phyloP scores from a whole-genome alignment of 92 coral and sea anemone species.

The Actinostola sp. region DNA sequence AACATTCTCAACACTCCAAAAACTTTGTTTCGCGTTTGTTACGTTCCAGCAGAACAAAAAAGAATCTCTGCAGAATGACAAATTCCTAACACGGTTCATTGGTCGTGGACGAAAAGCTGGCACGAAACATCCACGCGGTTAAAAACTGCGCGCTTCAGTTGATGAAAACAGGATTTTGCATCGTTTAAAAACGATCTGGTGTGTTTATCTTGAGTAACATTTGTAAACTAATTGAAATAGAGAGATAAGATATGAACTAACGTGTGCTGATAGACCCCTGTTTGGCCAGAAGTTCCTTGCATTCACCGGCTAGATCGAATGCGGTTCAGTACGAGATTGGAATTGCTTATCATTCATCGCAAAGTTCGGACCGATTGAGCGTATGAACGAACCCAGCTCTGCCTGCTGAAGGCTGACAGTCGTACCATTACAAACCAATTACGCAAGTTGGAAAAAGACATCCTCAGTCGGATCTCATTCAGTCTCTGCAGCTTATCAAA shows the following conservation, averaged over 20 bases:
- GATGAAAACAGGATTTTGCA: neutral
- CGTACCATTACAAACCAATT: no score
- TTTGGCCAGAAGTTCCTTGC: neutral
- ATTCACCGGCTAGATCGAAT: no score
- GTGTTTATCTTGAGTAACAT: conserved; percentile 16
- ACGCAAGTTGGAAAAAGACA: no score
- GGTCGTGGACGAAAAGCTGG: no score
- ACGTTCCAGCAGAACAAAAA: no score
- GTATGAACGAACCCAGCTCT: neutral
- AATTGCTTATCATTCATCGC: conserved; percentile 11
- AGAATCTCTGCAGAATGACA: no score
- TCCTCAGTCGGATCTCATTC: no score
- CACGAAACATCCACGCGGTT: no score
- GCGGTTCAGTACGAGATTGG: neutral
- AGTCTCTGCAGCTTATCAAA: no score
- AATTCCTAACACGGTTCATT: no score
- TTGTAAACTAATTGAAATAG: conserved; percentile 33
- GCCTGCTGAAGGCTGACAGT: neutral
- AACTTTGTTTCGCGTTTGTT: no score
- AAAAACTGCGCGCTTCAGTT: neutral
- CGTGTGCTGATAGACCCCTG: neutral
- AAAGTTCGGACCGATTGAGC: neutral
- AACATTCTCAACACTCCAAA: no score
- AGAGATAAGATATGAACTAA: conserved; percentile 11
- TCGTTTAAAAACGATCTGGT: neutral